Evolutionary conservation across 2,888 invertebrate species (phyloP).

Genomic region (Phyllotreta cruciferae): DNA sequence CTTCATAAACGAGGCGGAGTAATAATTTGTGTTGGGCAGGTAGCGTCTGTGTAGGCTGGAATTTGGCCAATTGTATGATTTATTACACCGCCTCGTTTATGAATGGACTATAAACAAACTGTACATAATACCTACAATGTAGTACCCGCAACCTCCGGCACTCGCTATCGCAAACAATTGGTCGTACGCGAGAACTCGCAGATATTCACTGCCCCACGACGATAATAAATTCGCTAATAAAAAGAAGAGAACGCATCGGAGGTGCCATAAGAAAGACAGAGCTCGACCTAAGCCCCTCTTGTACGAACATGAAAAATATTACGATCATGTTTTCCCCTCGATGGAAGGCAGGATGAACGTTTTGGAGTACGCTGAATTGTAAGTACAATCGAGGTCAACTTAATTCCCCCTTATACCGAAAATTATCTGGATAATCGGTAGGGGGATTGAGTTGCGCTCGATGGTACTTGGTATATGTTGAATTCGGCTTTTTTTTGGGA

Average conservation of each 20-base stretch:
- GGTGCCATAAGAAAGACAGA: constrained; percentile 52
- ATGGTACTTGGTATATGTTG: no score
- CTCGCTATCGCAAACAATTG: constrained; percentile 46
- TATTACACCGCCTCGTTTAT: no score
- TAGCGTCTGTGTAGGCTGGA: no score
- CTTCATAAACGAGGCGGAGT: no score
- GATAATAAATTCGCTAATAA: constrained; percentile 48
- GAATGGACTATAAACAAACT: no score
- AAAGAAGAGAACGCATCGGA: constrained; percentile 43
- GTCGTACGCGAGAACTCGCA: constrained; percentile 51
- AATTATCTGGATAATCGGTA: neutral
- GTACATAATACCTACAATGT: no score
- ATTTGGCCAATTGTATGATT: no score
- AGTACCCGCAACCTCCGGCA: no score
- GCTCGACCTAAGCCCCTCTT: constrained; percentile 67
- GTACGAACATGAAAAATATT: constrained; percentile 67
- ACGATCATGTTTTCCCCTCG: constrained; percentile 68
- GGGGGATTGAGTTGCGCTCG: neutral
- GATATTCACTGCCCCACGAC: constrained; percentile 46
- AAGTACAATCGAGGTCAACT: constrained; percentile 49
- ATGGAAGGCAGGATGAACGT: constrained; percentile 47
- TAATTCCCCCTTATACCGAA: constrained; percentile 1
- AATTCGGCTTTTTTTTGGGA: no score
- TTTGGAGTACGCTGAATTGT: constrained; percentile 59
- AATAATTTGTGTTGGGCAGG: no score